Conservation (phyloP, 2,113 vertebrate genomes). For the Pseudorasbora parva region DNA sequence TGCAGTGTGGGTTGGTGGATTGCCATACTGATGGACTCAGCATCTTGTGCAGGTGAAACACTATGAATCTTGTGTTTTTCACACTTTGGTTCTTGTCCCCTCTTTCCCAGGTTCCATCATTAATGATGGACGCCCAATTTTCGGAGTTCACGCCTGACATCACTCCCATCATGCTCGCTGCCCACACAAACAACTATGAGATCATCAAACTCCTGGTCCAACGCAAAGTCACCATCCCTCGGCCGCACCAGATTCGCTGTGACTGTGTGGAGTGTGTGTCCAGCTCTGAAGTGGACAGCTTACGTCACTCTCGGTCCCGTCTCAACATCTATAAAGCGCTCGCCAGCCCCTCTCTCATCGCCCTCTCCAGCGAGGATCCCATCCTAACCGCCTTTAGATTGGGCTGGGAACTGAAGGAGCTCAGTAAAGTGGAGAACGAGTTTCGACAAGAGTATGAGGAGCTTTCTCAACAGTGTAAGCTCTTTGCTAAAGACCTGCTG, state of each 20-base stretch:
- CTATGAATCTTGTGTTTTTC: background rate
- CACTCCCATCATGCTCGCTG: slow-evolving; percentile 97
- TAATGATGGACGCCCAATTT: slow-evolving; percentile 98
- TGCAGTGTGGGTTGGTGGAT: background rate
- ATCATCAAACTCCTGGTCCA: slow-evolving; percentile 97
- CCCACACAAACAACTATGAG: slow-evolving; percentile 98
- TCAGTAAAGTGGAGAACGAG: slow-evolving; percentile 97
- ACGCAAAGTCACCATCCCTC: slow-evolving; percentile 89
- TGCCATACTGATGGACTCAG: slow-evolving; percentile 13
- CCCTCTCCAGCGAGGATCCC: slow-evolving; percentile 85
- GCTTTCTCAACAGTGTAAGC: slow-evolving; percentile 95
- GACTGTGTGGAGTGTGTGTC: slow-evolving; percentile 97
- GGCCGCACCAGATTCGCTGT: slow-evolving; percentile 94
- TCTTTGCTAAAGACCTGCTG: slow-evolving; percentile 96
- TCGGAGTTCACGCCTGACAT: slow-evolving; percentile 97
- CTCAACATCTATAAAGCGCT: slow-evolving; percentile 97
- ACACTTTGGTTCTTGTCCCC: background rate
- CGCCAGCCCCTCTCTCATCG: slow-evolving; percentile 94
- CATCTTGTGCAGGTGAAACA: background rate
- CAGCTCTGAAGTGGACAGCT: slow-evolving; percentile 94
- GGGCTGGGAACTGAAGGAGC: slow-evolving; percentile 96
- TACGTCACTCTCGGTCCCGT: slow-evolving; percentile 91
- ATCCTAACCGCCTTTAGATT: slow-evolving; percentile 91
- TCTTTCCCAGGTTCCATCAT: slow-evolving; percentile 83
- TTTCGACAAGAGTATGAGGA: slow-evolving; percentile 97